A percentile compares a stretch with the other conserved stretches of the same genome.
Evolutionary conservation across 53 echinoderm and acorn worm species (phyloP).

Genomic region (Mesocentrotus franciscanus): DNA sequence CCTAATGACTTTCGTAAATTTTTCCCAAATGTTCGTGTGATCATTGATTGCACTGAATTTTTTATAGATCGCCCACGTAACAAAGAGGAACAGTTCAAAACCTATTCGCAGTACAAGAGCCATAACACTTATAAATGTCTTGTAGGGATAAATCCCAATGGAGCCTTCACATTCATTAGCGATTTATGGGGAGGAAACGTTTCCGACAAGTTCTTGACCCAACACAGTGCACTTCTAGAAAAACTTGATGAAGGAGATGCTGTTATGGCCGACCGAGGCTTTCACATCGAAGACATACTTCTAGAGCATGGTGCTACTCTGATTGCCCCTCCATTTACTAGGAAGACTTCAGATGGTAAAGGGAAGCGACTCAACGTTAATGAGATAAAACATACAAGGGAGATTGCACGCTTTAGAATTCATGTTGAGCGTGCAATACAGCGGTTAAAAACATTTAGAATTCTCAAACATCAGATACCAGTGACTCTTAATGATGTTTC

Average conservation of each 20-base stretch:
- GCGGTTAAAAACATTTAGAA: not conserved
- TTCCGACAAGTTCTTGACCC: not conserved
- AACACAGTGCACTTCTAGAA: not conserved
- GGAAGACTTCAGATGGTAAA: not conserved
- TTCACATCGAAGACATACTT: not conserved
- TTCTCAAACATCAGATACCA: not conserved
- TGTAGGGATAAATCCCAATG: not conserved
- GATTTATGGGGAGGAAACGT: not conserved
- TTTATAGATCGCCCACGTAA: not conserved
- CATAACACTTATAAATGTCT: not conserved
- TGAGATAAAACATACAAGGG: not conserved
- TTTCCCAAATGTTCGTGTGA: not conserved
- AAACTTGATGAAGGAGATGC: not conserved
- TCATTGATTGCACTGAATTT: not conserved
- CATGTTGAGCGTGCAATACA: not conserved
- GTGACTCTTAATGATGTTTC: not conserved
- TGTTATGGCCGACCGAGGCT: not conserved
- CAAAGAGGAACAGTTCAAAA: not conserved
- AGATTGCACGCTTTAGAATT: not conserved
- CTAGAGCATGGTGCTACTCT: not conserved
- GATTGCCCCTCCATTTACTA: not conserved
- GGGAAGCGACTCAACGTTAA: not conserved
- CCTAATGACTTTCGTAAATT: not conserved
- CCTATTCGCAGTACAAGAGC: not conserved
- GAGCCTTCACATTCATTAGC: not conserved